Base-by-base conservation (phyloP, 2,888 invertebrate genomes). In the Ophonus ardosiacus region DNA sequence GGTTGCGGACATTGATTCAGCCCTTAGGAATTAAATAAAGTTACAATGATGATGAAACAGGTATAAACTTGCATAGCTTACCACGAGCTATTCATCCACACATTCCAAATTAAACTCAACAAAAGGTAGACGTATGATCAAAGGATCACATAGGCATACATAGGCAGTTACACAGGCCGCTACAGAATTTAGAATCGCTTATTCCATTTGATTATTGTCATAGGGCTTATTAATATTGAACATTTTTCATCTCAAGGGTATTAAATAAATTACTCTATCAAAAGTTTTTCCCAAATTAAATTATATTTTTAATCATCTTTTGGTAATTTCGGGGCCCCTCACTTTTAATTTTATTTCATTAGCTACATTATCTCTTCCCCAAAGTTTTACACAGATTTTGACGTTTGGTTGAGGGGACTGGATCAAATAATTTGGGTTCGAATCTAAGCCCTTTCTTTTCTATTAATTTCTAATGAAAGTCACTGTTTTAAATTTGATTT, bases 1-100 rank as follows among this genome's bases (percentile, higher is more conserved):
- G 59, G 79, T 15, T 51, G 3, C 76, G 79, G 56, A 15, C 80
- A 80, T 80, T 61, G 80, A 80, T 80, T 80, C 63, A 8, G 13
- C 21, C 38, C 43, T 61, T 40, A 63, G 8, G 18, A 61, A 80
- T 40, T 80, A 80, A 79, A 61, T 40, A 51, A 76, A 76, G 56
- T 17, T 40, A 40, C 71, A 40, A 13, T 76, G 76, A 76, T 76
- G 18, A 51, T 76, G 76, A 56, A 76, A 76, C 76, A 76, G 40
- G 71, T 71, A 71, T 71, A 17, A n/a, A n/a, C n/a, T n/a, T n/a
- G 71, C 18, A 71, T 40, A 71, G 17, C 71, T 38, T 40, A 40
- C 40, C 71, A 71, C 17, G 4, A n/a, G 6, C 40, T 18, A 13
- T n/a, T n/a, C n/a, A 15, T 17, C 17, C 38, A 71, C 38, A 15